These are phyloP conservation scores for Bursaphelenchus mucronatus DNA, from an alignment of 1,140 invertebrate species.

Conservation along the genomic window DNA sequence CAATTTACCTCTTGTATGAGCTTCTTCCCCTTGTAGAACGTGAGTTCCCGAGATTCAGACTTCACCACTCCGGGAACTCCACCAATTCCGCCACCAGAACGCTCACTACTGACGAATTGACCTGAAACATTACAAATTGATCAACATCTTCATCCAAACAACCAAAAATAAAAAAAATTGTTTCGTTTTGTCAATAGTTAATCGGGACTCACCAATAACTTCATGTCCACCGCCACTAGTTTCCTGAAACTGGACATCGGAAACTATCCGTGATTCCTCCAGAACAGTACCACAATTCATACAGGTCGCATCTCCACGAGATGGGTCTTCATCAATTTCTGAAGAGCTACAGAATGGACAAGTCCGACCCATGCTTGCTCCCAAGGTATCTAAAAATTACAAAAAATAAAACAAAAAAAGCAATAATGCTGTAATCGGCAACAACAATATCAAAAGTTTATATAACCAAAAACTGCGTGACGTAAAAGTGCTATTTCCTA, in stretches of 20 bases:
- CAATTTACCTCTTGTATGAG: conserved; percentile 51
- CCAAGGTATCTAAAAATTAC: neutral
- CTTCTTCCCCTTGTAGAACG: conserved; percentile 53
- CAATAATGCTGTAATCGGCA: too few relatives aligned
- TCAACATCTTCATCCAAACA: neutral
- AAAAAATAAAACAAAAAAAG: too few relatives aligned
- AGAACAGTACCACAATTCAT: conserved; percentile 89
- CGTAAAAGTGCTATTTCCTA: too few relatives aligned
- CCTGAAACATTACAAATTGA: conserved; percentile 28
- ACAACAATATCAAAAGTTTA: too few relatives aligned
- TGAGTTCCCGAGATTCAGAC: conserved; percentile 54
- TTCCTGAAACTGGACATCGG: conserved; percentile 91
- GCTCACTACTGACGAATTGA: conserved; percentile 53
- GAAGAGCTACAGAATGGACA: conserved; percentile 54
- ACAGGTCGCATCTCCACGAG: conserved; percentile 85
- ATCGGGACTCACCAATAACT: conserved; percentile 75
- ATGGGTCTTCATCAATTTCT: conserved; percentile 58
- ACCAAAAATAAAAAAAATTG: neutral
- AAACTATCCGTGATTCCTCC: conserved; percentile 91
- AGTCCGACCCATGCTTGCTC: conserved; percentile 42
- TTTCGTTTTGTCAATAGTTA: neutral
- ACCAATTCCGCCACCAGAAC: conserved; percentile 4
- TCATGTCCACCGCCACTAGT: conserved; percentile 78
- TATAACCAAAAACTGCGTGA: too few relatives aligned
- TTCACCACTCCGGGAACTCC: conserved; percentile 16